Conservation (phyloP, 1,140 invertebrate genomes). For the Drosophila asahinai region DNA sequence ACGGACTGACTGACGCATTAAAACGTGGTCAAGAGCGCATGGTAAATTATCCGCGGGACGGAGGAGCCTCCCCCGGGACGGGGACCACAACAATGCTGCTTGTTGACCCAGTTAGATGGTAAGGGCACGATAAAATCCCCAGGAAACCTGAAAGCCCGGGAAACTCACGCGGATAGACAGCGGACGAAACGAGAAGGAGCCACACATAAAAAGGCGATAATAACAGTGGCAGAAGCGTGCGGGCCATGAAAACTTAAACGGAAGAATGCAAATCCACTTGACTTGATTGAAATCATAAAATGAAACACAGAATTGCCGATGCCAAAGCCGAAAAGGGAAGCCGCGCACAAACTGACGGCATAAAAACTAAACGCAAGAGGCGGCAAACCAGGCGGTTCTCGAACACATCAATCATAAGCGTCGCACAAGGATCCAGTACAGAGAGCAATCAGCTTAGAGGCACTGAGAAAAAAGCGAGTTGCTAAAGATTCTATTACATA, state of each 20-base stretch:
- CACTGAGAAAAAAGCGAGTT: background rate
- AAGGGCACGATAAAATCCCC: constrained; percentile 43
- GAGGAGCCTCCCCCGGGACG: constrained; percentile 7
- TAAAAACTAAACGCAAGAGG: constrained; percentile 61
- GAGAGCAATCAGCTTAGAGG: constrained; percentile 16
- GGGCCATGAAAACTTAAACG: constrained; percentile 64
- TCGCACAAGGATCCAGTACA: constrained; percentile 20
- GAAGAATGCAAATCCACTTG: constrained; percentile 74
- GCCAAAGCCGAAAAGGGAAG: background rate
- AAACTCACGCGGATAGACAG: background rate
- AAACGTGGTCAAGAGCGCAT: constrained; percentile 59
- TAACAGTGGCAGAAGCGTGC: constrained; percentile 40
- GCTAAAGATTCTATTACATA: no score
- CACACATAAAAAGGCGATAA: constrained; percentile 53
- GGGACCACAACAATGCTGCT: constrained; percentile 38
- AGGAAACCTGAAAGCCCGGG: constrained; percentile 16
- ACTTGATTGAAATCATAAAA: constrained; percentile 80
- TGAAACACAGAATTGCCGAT: constrained; percentile 55
- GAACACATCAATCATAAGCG: constrained; percentile 68
- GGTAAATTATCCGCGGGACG: constrained; percentile 38
- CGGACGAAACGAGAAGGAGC: constrained; percentile 4
- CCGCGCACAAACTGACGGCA: constrained; percentile 51
- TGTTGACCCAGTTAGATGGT: constrained; percentile 72
- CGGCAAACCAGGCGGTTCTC: constrained; percentile 32
- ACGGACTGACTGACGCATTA: constrained; percentile 31